These are phyloP conservation scores for Carettochelys insculpta DNA, from an alignment of 2,113 vertebrate genomes.

Conservation along the genomic window DNA sequence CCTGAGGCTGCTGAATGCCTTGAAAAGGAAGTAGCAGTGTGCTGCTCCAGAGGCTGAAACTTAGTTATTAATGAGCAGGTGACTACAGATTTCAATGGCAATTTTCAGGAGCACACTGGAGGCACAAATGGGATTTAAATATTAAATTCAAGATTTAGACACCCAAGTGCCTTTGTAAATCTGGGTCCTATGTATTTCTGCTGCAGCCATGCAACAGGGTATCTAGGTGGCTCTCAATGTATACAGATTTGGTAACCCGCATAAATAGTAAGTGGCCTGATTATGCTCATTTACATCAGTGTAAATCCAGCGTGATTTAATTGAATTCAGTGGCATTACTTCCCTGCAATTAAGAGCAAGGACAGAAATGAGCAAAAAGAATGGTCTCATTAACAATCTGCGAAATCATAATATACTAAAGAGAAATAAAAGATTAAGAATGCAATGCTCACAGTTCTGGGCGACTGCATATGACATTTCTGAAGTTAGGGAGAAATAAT, in stretches of 20 bases:
- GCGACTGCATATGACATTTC: constrained; percentile 44
- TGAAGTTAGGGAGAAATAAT: constrained; percentile 54
- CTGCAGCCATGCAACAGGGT: neutral
- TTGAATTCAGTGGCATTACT: constrained; percentile 45
- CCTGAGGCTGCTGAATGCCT: no score
- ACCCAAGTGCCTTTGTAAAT: neutral
- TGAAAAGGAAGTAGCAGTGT: no score
- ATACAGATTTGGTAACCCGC: neutral
- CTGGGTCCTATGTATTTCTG: neutral
- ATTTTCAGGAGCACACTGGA: neutral
- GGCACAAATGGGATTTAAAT: neutral
- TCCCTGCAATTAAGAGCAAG: neutral
- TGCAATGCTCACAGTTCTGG: constrained; percentile 11
- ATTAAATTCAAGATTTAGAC: neutral
- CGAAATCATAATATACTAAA: constrained; percentile 66
- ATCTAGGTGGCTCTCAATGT: neutral
- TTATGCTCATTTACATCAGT: constrained; percentile 20
- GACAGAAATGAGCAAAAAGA: constrained; percentile 18
- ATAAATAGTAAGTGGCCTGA: neutral
- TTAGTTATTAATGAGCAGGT: neutral
- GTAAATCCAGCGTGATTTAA: constrained; percentile 20
- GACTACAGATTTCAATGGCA: neutral
- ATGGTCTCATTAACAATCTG: constrained; percentile 26
- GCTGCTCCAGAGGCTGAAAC: neutral
- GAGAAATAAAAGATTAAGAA: constrained; percentile 58